A percentile compares a stretch with the other conserved stretches of the same genome.
Evolutionary conservation across 2,797 vertebrate genomes (phyloP).

Genomic region (Sebastes steindachneri): DNA sequence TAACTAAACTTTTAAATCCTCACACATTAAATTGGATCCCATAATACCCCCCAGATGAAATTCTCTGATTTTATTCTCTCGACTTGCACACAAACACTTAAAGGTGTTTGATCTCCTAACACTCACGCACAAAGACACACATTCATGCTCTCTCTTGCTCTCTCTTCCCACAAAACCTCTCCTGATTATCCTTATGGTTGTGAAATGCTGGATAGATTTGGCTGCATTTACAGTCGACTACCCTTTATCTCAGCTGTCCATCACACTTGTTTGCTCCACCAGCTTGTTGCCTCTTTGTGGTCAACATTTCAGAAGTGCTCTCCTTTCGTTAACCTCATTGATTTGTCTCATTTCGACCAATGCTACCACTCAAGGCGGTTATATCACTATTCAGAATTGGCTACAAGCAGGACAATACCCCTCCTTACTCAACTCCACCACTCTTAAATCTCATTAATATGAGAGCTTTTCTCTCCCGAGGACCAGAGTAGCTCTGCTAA

Average conservation of each 20-base stretch:
- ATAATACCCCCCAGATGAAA: not conserved
- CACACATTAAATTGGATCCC: not conserved
- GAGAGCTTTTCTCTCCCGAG: not conserved
- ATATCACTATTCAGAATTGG: not conserved
- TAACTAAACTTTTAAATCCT: constrained; percentile 5
- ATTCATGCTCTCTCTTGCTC: not conserved
- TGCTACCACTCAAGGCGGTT: not conserved
- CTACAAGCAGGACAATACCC: not conserved
- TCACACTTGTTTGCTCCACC: not conserved
- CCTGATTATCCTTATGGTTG: not conserved
- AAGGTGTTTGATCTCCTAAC: not conserved
- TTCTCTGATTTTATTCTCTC: not conserved
- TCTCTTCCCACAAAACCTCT: not conserved
- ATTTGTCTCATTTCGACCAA: not conserved
- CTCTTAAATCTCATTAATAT: not conserved
- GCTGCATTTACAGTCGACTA: not conserved
- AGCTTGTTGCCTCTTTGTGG: not conserved
- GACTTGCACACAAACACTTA: not conserved
- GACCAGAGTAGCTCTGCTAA: not conserved
- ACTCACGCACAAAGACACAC: not conserved
- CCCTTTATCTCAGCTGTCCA: not conserved
- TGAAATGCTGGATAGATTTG: not conserved
- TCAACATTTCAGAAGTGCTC: not conserved
- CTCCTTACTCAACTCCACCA: not conserved
- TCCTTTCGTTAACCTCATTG: not conserved